Evolutionary conservation across 2,888 invertebrate genomes (phyloP).

Genomic region (Buathra laborator): DNA sequence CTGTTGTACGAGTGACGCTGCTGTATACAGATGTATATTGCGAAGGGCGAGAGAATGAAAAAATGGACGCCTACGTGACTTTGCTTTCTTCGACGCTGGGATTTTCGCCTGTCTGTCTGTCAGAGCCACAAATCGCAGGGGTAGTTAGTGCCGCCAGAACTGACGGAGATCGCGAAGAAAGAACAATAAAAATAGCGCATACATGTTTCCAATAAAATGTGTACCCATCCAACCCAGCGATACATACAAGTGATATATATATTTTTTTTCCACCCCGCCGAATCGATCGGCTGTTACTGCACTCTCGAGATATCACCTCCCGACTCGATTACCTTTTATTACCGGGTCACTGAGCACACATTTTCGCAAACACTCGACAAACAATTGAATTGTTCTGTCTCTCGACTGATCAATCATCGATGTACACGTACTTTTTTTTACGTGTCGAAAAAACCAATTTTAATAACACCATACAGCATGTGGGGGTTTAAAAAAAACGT

Average conservation of each 20-base stretch:
- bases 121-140: not conserved
- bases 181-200: constrained; percentile 13
- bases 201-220: constrained; percentile 33
- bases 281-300: constrained; percentile 46
- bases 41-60: constrained; percentile 4
- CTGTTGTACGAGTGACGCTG: not conserved
- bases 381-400: constrained; percentile 49
- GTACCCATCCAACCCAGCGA: not conserved
- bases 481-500: not conserved
- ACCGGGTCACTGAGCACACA: constrained; percentile 62
- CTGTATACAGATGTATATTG: constrained; percentile 9
- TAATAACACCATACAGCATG: not conserved
- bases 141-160: not conserved
- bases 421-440: constrained; percentile 18
- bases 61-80: constrained; percentile 20
- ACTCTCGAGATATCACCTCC: constrained; percentile 57
- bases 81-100: constrained; percentile 11
- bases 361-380: constrained; percentile 45
- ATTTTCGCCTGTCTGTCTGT: not conserved
- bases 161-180: not conserved
- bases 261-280: not conserved
- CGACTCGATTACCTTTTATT: constrained; percentile 47
- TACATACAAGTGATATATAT: not conserved
- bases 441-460: constrained; percentile 15
- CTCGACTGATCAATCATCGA: constrained; percentile 14